Base-by-base conservation (phyloP, 2,113 vertebrate genomes). In the Pelmatolapia mariae region DNA sequence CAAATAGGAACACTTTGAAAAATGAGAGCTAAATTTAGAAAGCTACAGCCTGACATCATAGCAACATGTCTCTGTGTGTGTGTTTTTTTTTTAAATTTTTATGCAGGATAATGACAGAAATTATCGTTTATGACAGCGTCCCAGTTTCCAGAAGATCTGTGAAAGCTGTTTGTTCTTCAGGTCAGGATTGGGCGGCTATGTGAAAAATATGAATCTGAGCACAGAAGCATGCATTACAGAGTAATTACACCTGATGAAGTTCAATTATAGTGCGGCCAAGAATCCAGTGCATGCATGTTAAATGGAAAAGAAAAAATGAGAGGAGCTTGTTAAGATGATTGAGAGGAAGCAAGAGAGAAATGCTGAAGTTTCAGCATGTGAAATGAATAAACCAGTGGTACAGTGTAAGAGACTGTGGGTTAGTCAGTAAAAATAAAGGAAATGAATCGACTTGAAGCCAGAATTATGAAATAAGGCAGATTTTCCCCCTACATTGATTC, bases 171-270 rank as follows among this genome's bases (percentile, higher is more conserved):
- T 90, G 92, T 93, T 94, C 91, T 95, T 88, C 92, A 85, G 93
- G 95, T 92, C 85, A 85, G 83, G 79, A 86, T 94, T 91, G 94
- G 95, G 92, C 83, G 95, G 94, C 95, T 89, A 85, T 94, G 95
- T 93, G 94, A 96, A 90, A 91, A 88, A 84, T 91, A 86, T 50
- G 24, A 86, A 10, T 86, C 52, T 36, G 68, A 66, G 84, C 33
- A 89, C 19, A 87, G 66, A 26, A 82, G 82, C 91, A 94, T 95
- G 92, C 93, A 87, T 13, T 83, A 82, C 33, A 52, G 26, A 52
- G 45, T 78, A 56, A 76, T 24, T n/a, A 19, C 80, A 76, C 26
- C 52, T 11, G 50, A 84, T 84, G 66, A 87, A 79, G 86, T 80
- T 19, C 84, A 86, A 66, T 81, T 24, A 76, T 5, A 31, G 80